A percentile compares a stretch with the other conserved stretches of the same genome.
Conservation (phyloP, 2,888 invertebrate species). For the Drosophila melanosoma region DNA sequence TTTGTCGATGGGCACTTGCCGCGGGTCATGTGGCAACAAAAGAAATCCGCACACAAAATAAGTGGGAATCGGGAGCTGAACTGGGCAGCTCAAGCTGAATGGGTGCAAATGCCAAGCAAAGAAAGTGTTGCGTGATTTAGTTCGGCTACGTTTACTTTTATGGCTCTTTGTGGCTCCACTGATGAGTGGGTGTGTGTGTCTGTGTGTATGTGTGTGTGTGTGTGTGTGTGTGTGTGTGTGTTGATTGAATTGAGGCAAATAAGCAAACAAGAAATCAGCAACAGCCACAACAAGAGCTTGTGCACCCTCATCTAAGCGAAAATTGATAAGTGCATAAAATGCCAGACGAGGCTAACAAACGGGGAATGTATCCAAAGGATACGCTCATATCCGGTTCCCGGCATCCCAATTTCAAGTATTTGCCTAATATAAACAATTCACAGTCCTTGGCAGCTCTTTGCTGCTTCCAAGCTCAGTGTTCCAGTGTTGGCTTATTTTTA, state of each 20-base stretch:
- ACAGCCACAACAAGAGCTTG: conserved; percentile 37
- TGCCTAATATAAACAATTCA: conserved; percentile 50
- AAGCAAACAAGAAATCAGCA: conserved; percentile 73
- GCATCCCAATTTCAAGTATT: conserved; percentile 43
- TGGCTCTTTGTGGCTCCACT: conserved; percentile 53
- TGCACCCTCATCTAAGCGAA: conserved; percentile 48
- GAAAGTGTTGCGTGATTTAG: conserved; percentile 78
- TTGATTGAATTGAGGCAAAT: conserved; percentile 78
- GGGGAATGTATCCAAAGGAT: conserved; percentile 26
- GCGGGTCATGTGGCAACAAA: conserved; percentile 75
- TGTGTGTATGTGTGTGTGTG: no score
- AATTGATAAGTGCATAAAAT: conserved; percentile 73
- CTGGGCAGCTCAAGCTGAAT: conserved; percentile 37
- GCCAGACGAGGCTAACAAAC: conserved; percentile 33
- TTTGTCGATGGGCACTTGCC: conserved; percentile 46
- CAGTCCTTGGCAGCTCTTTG: not conserved
- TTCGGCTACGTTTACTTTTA: conserved; percentile 46
- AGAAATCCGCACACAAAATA: conserved; percentile 60
- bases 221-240: conserved; percentile 38
- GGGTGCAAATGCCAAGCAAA: conserved; percentile 71
- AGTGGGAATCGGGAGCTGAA: conserved; percentile 44
- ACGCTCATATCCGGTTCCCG: conserved; percentile 19
- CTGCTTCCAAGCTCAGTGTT: not conserved
- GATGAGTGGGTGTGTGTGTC: conserved; percentile 34
- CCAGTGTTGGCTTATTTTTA: not conserved